phyloP scores from a whole-genome alignment of 1,140 invertebrate genomes.

The Lasaia peninsularis region DNA sequence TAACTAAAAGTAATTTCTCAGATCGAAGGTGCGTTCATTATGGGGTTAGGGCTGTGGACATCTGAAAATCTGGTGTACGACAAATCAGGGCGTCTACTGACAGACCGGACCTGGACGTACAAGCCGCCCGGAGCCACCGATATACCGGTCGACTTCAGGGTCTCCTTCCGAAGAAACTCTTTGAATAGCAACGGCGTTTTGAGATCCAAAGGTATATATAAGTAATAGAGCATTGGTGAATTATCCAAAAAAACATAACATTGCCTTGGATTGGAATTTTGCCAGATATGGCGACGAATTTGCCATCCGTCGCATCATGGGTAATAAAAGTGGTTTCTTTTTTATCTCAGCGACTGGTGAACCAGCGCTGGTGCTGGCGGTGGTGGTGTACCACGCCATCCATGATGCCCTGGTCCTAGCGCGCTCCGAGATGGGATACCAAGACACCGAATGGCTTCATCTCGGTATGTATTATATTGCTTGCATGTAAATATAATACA shows the following conservation, averaged over 20 bases:
- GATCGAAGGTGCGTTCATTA: slow-evolving; percentile 87
- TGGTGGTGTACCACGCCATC: slow-evolving; percentile 82
- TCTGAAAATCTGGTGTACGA: slow-evolving; percentile 81
- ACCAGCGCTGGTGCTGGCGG: slow-evolving; percentile 84
- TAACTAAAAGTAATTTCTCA: slow-evolving; percentile 56
- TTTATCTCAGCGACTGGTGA: slow-evolving; percentile 88
- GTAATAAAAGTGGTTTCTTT: too few species aligned
- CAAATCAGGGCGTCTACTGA: slow-evolving; percentile 79
- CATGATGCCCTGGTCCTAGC: slow-evolving; percentile 82
- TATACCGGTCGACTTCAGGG: slow-evolving; percentile 76
- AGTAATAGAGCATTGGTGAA: too few species aligned
- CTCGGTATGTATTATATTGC: slow-evolving; percentile 42
- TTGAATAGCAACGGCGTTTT: slow-evolving; percentile 82
- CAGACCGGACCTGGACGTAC: slow-evolving; percentile 86
- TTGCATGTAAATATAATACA: neutral
- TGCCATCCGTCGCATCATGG: too few species aligned
- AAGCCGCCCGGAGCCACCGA: slow-evolving; percentile 85
- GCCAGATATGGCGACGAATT: too few species aligned
- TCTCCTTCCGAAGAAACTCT: slow-evolving; percentile 81
- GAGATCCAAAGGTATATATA: slow-evolving; percentile 82
- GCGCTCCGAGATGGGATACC: slow-evolving; percentile 76
- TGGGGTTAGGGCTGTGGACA: slow-evolving; percentile 87
- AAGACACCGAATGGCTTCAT: slow-evolving; percentile 45
- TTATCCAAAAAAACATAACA: too few species aligned
- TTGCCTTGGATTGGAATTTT: too few species aligned